Percentiles rank a stretch among this genome's conserved stretches.
phyloP scores from a whole-genome alignment of 2,888 invertebrate species.

The Noctua janthe region DNA sequence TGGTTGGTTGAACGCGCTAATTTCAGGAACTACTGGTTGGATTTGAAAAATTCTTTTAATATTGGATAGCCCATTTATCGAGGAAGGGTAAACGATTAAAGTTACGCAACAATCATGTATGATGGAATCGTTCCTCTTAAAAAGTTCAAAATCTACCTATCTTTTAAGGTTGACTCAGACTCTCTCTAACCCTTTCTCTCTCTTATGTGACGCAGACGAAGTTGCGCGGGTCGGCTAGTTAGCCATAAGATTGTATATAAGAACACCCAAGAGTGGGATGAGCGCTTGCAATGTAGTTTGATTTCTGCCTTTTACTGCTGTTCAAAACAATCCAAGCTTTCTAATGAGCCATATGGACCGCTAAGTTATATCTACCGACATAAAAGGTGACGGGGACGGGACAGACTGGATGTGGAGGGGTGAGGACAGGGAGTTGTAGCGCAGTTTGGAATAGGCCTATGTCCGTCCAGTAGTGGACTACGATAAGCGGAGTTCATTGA shows the following conservation, averaged over 20 bases:
- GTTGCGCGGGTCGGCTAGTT: not conserved
- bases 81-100: no score
- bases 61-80: no score
- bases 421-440: not conserved
- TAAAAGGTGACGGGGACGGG: not conserved
- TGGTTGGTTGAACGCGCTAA: no score
- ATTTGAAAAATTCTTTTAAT: no score
- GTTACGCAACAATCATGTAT: no score
- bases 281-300: not conserved
- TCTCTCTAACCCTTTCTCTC: no score
- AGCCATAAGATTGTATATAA: conserved; percentile 9
- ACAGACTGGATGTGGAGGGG: not conserved
- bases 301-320: not conserved
- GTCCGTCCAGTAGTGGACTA: not conserved
- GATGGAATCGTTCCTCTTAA: no score
- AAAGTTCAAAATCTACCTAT: no score
- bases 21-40: no score
- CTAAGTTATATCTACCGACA: not conserved
- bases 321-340: not conserved
- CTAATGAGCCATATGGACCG: not conserved
- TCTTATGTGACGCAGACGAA: no score
- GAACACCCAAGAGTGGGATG: not conserved
- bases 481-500: not conserved
- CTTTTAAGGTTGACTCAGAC: no score
- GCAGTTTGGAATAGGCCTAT: no score